Evolutionary conservation across 2,888 invertebrate genomes (phyloP).

Genomic region (Crocallis elinguaria): DNA sequence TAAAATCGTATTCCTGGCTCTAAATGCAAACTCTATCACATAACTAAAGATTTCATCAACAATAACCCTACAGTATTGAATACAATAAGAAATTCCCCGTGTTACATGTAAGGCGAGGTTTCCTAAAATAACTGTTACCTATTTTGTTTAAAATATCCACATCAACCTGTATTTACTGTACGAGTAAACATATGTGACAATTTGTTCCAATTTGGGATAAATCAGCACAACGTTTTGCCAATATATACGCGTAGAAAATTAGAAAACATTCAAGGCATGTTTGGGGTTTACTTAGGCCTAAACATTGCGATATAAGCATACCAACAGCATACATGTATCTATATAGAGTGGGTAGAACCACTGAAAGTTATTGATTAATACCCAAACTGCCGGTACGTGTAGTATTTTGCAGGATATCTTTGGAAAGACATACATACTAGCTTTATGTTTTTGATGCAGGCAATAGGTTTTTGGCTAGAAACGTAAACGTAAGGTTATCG

Average conservation of each 20-base stretch:
- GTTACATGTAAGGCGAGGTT: too few species aligned
- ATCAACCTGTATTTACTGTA: neutral
- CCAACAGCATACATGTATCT: neutral
- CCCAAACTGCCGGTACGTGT: constrained; percentile 1
- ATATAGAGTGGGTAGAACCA: constrained; percentile 6
- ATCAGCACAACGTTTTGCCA: constrained; percentile 10
- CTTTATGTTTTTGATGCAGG: too few species aligned
- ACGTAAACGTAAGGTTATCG: too few species aligned
- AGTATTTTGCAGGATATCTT: constrained; percentile 7
- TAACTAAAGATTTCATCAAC: too few species aligned
- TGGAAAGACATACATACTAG: too few species aligned
- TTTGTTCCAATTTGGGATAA: constrained; percentile 1
- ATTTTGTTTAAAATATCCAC: neutral
- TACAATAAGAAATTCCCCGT: too few species aligned
- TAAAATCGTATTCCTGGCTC: too few species aligned
- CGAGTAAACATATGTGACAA: too few species aligned
- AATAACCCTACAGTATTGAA: too few species aligned
- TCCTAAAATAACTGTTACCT: neutral
- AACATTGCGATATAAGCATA: constrained; percentile 14
- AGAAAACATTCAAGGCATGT: constrained; percentile 20
- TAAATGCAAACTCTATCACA: too few species aligned
- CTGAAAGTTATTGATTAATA: constrained; percentile 19
- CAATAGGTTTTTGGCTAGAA: too few species aligned
- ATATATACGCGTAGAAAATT: constrained; percentile 18
- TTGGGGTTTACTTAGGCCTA: constrained; percentile 29